phyloP scores from a whole-genome alignment of 1,140 invertebrate species.

The Scylla paramamosain region DNA sequence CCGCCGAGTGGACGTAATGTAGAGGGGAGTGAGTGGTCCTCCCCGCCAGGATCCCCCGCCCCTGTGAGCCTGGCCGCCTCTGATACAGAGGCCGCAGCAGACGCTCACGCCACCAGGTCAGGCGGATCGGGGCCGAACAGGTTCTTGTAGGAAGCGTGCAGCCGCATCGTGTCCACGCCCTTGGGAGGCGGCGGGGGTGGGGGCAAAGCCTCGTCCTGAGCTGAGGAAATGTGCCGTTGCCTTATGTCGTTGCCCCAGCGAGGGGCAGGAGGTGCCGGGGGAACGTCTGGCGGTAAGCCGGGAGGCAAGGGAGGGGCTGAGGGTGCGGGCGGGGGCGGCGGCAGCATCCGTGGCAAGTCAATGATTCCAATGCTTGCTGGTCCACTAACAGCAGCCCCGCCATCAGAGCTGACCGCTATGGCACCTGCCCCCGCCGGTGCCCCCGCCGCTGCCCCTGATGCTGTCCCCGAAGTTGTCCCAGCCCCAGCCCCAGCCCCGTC shows the following conservation, averaged over 20 bases:
- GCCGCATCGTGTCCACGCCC: constrained; percentile 76
- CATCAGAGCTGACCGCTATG: constrained; percentile 37
- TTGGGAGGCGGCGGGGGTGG: constrained; percentile 76
- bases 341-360: constrained; percentile 73
- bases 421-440: constrained; percentile 17
- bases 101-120: constrained; percentile 77
- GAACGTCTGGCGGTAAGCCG: constrained; percentile 74
- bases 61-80: constrained; percentile 63
- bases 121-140: constrained; percentile 77
- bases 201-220: constrained; percentile 74
- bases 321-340: constrained; percentile 73
- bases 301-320: constrained; percentile 68
- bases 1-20: constrained; percentile 72
- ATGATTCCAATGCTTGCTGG: constrained; percentile 53
- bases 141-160: constrained; percentile 77
- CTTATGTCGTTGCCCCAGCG: constrained; percentile 76
- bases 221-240: constrained; percentile 74
- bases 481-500: constrained; percentile 48
- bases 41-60: constrained; percentile 68
- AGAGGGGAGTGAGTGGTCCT: constrained; percentile 66
- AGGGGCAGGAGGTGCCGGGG: constrained; percentile 76
- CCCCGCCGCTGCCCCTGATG: constrained; percentile 5
- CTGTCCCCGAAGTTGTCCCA: background rate
- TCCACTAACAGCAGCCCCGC: constrained; percentile 55
- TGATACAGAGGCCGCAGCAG: constrained; percentile 71